Evolutionary conservation across 2,888 invertebrate genomes (phyloP), one percentile per base, ranked within the genome.

Genomic region (Congeria kusceri): DNA sequence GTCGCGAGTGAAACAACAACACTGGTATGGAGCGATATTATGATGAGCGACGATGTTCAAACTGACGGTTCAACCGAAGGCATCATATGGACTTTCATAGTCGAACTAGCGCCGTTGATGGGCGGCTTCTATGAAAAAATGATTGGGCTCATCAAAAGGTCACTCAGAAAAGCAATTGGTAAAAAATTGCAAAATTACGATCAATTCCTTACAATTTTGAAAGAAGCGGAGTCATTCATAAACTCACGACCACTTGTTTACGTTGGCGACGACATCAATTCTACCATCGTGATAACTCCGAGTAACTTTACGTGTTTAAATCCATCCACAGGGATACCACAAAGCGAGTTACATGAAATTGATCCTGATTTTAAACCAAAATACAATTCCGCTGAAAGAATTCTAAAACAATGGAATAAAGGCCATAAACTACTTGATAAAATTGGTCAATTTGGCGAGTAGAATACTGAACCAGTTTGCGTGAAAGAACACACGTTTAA

Each of bases 161-260:
- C 32, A 32, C 44, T 69, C n/a, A 44, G 64, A 15, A 75, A 69
- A 57, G n/a, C 70, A 27, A 18, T 71, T 0, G 56, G 63, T 44
- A n/a, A 46, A 39, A 44, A 56, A 28, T 27, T 59, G 4, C 32
- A 57, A 2, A 63, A 56, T 3, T 32, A 39, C 13, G 56, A 57
- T n/a, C 68, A 67, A 32, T n/a, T 74, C 11, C 61, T 47, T 18
- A 74, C 73, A 3, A 3, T 66, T 1, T 15, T 62, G 1, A 74
- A 74, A 47, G 62, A 74, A 57, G 25, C 46, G 9, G 68, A 75
- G 58, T 9, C 63, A 44, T 25, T 74, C 0, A 1, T 74, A 3
- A 74, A 74, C 47, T 20, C 57, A 7, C 47, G 74, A 18, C 62
- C 67, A 47, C 44, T 70, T 27, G 70, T 70, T 20, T 78, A 78